These are phyloP conservation scores for Coranthus polyacanthus DNA, from an alignment of 2,797 vertebrate species.

Conservation along the genomic window DNA sequence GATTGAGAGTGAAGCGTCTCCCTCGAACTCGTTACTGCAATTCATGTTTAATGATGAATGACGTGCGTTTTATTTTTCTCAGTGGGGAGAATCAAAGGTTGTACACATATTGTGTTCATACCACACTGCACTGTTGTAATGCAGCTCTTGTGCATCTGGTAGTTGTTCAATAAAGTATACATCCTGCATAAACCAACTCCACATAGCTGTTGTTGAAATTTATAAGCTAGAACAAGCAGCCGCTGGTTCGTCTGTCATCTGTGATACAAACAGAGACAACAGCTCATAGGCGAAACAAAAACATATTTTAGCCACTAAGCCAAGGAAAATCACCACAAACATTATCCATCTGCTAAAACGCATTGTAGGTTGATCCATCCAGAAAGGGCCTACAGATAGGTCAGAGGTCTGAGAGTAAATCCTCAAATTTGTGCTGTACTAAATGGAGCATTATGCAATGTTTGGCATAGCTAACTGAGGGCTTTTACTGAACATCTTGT, in stretches of 20 bases:
- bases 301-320: constrained; percentile 68
- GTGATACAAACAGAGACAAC: constrained; percentile 46
- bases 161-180: not conserved
- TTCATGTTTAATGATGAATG: constrained; percentile 51
- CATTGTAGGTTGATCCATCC: constrained; percentile 71
- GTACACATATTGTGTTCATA: not conserved
- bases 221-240: constrained; percentile 33
- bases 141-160: not conserved
- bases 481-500: constrained; percentile 85
- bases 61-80: constrained; percentile 16
- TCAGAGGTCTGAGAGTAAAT: constrained; percentile 78
- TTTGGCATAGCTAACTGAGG: constrained; percentile 75
- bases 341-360: constrained; percentile 80
- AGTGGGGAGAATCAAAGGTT: constrained; percentile 16
- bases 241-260: constrained; percentile 36
- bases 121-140: not conserved
- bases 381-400: constrained; percentile 74
- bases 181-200: not conserved
- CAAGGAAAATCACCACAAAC: constrained; percentile 69
- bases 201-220: constrained; percentile 11
- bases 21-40: constrained; percentile 20
- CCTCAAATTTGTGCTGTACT: constrained; percentile 80
- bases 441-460: constrained; percentile 83
- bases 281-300: constrained; percentile 51
- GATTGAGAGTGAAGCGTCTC: constrained; percentile 31